Evolutionary conservation across 2,797 vertebrate species (phyloP).

Genomic region (Gymnopithys bicolor): DNA sequence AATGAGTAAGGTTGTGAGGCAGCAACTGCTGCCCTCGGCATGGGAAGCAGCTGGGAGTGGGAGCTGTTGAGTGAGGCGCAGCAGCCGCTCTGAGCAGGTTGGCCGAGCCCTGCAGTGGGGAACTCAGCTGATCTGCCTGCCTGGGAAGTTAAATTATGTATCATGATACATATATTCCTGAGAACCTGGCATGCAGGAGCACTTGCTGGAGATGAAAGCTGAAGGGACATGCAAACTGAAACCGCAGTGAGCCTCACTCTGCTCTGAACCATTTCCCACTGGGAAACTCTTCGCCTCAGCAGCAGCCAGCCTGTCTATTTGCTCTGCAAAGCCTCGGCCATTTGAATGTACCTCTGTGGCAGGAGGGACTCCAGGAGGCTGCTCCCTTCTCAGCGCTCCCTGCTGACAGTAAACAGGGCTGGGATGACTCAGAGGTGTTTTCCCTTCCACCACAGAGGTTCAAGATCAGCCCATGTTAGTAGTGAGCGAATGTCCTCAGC

Average conservation of each 20-base stretch:
- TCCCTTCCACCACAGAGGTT: background rate
- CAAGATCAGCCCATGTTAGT: background rate
- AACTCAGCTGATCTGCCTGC: background rate
- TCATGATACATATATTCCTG: background rate
- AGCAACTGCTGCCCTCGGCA: background rate
- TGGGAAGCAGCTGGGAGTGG: background rate
- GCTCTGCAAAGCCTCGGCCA: background rate
- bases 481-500: fast-evolving
- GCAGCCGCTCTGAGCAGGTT: background rate
- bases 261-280: background rate
- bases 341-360: background rate
- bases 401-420: background rate
- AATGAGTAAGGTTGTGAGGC: background rate
- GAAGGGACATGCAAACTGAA: background rate
- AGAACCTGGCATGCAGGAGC: fast-evolving
- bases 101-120: background rate
- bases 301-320: background rate
- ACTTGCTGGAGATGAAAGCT: background rate
- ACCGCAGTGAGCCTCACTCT: background rate
- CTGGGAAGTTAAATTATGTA: background rate
- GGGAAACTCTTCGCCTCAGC: background rate
- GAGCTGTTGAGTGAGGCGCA: background rate
- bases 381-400: background rate
- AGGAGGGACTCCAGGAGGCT: background rate
- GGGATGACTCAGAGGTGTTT: constrained; percentile 13